Conservation (phyloP, 2,113 vertebrate genomes). For the Hyperoodon ampullatus region DNA sequence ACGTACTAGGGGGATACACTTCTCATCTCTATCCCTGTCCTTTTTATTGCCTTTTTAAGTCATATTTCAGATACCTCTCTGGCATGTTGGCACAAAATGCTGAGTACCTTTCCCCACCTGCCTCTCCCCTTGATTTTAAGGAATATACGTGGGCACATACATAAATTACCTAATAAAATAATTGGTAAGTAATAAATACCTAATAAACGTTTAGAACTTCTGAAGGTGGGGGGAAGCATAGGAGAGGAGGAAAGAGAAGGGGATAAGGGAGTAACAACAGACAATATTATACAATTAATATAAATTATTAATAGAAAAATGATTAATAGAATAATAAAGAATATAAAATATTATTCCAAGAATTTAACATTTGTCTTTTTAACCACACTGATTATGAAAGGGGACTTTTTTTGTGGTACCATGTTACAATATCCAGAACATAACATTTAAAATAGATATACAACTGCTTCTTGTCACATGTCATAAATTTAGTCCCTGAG, state of each 20-base stretch:
- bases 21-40: not conserved
- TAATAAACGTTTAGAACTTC: not conserved
- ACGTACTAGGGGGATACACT: not conserved
- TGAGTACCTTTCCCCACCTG: not conserved
- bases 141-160: not conserved
- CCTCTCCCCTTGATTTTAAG: not conserved
- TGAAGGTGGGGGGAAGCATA: not conserved
- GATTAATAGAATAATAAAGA: not conserved
- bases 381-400: not conserved
- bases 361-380: not conserved
- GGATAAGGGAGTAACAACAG: not conserved
- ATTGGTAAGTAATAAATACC: not conserved
- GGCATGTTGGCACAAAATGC: not conserved
- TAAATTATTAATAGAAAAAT: not conserved
- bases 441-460: not conserved
- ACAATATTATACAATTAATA: not conserved
- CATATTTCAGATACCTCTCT: not conserved
- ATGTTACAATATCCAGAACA: not conserved
- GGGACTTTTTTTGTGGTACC: not conserved
- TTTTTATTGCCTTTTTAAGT: not conserved
- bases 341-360: not conserved
- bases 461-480: not conserved
- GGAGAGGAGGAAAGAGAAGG: not conserved
- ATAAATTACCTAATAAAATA: not conserved
- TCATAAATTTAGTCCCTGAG: slow-evolving; percentile 28